Conservation (phyloP, 2,888 invertebrate species). For the Globia sparganii region DNA sequence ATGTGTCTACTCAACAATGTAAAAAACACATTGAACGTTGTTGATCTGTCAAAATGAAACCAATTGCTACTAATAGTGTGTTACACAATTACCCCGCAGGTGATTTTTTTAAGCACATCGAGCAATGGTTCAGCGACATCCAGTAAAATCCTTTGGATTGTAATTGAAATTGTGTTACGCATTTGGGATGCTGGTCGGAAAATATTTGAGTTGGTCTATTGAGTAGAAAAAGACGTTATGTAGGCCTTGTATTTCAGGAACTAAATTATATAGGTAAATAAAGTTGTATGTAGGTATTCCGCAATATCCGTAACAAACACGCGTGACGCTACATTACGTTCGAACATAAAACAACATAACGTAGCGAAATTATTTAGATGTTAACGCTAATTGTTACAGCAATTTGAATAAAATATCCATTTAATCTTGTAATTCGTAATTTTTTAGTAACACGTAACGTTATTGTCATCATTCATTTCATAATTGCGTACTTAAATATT, state of each 20-base stretch:
- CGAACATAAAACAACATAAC: conserved; percentile 26
- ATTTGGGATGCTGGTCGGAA: background rate
- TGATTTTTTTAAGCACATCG: background rate
- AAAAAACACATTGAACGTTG: too few species aligned
- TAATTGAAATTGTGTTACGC: background rate
- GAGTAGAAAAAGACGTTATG: background rate
- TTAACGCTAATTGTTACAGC: conserved; percentile 31
- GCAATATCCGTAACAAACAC: conserved; percentile 18
- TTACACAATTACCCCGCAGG: too few species aligned
- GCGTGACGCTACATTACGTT: conserved; percentile 25
- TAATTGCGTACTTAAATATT: background rate
- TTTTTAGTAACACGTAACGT: conserved; percentile 9
- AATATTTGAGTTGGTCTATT: background rate
- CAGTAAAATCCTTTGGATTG: background rate
- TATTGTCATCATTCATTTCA: conserved; percentile 6
- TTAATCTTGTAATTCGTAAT: conserved; percentile 27
- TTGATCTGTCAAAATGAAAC: too few species aligned
- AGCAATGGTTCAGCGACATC: background rate
- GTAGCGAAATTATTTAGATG: conserved; percentile 15
- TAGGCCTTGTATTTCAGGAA: background rate
- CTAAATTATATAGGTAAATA: background rate
- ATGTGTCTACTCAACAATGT: too few species aligned
- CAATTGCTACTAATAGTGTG: too few species aligned
- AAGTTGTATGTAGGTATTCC: background rate
- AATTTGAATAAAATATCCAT: conserved; percentile 52